Evolutionary conservation across 2,888 invertebrate species (phyloP), one percentile per base, ranked within the genome.

Genomic region (Gymnocheta viridis): DNA sequence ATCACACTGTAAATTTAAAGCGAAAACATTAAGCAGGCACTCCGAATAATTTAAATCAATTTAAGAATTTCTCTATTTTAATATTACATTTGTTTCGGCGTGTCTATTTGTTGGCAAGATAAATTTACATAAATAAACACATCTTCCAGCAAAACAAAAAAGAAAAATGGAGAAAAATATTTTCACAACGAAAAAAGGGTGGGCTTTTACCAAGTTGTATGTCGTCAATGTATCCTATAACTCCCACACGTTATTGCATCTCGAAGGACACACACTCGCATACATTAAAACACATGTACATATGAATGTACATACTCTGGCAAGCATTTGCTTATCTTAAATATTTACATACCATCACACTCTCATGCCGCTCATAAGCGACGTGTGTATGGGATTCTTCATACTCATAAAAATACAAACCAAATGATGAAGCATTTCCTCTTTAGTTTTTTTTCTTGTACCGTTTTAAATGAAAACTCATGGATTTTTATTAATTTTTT

Each of bases 191-290:
- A 17, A 24, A 66, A 76, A 67, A 69, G 78, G 72, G 66, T 54
- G 44, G 58, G 67, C 38, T 74, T 44, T 14, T 6, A 2, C 44
- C 27, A 17, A 7, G 19, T 6, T 47, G 12, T 64, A 12, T 66
- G 24, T 64, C 29, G 24, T 64, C 29, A 14, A 12, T 10, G 44
- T 73, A 62, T 67, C 54, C 27, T 24, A n/a, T 4, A 69, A 69
- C 70, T 76, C 80, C 83, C 83, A 83, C 82, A 74, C 41, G 76
- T 80, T 70, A 74, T 79, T 80, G 58, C 80, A 83, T 80, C 83
- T 74, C 58, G 29, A 41, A 41, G 27, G 7, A 29, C 41, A 72
- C 49, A 66, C 32, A 64, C 32, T 32, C 51, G n/a, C 12, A 47
- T 32, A 66, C 14, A n/a, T 54, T 47, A 35, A 3, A 44, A 17